Evolutionary conservation across 1,140 invertebrate genomes (phyloP), one percentile per base, ranked within the genome.

Genomic region (Zaprionus ornatus): DNA sequence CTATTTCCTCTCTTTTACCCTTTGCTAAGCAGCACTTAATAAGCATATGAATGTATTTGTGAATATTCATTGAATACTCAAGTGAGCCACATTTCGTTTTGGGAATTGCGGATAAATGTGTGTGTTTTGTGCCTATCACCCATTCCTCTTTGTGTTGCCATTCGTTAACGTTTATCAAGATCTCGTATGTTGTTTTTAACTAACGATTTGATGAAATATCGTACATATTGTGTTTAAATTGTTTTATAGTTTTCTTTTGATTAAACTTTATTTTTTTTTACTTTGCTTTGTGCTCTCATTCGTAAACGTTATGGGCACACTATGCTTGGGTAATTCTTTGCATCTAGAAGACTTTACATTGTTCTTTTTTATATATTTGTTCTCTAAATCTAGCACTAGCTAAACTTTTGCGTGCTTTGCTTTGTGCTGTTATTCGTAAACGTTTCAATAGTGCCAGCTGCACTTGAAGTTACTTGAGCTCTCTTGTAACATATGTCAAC

Each of bases 11-110:
- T 37, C 4, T 19, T 0, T 17, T 2, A 23, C 0, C 7, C 21
- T 25, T 10, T 15, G 6, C 42, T 59, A 25, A 35, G 27, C 25
- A 32, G 17, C 19, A 59, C 40, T 48, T 67, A 59, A 48, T 57
- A 48, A 23, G 54, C 55, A 27, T 32, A 56, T 57, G 23, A 57
- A 50, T 60, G 27, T 21, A 60, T 15, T 50, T 50, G 7, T 15
- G 42, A 35, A 48, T 57, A 23, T 32, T 32, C 5, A 59, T 35
- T 52, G 15, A 56, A 55, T 42, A 29, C 35, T 21, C 13, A 21
- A 21, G 32, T 9, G 40, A 9, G 40, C 40, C 7, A 17, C 40
- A 45, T 3, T n/a, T 45, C n/a, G 40, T 17, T 17, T 9, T 3
- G 40, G n/a, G n/a, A 45, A 17, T 17, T 45, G 40, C 40, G 6